Base-by-base conservation (phyloP, 2,888 invertebrate species). In the Drosophila birchii region DNA sequence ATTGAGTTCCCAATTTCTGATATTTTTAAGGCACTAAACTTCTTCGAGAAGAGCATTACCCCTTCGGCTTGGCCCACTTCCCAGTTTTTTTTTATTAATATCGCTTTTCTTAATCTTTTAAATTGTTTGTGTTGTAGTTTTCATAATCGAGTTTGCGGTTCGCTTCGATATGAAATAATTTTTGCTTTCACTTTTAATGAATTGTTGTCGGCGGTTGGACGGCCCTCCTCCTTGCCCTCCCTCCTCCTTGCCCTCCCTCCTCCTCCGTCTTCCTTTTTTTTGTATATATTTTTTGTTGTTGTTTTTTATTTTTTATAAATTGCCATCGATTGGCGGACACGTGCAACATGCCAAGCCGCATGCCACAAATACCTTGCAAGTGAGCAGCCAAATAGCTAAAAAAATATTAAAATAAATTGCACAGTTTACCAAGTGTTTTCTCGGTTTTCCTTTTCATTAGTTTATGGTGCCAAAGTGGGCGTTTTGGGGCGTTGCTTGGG, bases 181-280 rank as follows among this genome's bases (percentile, higher is more conserved):
- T 76, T 85, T 77, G 88, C 86, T 86, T 86, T 86, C 86, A 86
- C 86, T 86, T 86, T 86, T 85, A 85, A 85, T 85, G 76, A 88
- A 85, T 78, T 71, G 87, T 66, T 71, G 59, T 61, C 61, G 49
- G 55, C 36, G 43, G 39, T 47, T 49, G 44, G n/a, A 45, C 61
- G 39, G 43, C 58, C 26, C 58, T 58, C 55, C 54, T 56, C 3
- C 51, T 51, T 20, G 34, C 54, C 58, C 41, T 49, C 41, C 47
- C 39, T 16, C 26, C 34, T 8, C 34, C 57, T 44, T n/a, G n/a
- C n/a, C 47, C 44, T 34, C 23, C 34, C 6, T 20, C 16, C 8
- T 26, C 26, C 5, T 34, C 20, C n/a, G n/a, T n/a, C n/a, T n/a
- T n/a, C n/a, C n/a, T n/a, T n/a, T n/a, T 11, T 51, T 36, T 14